Conservation (phyloP, 2,888 invertebrate species). For the Drosophila longiperda region DNA sequence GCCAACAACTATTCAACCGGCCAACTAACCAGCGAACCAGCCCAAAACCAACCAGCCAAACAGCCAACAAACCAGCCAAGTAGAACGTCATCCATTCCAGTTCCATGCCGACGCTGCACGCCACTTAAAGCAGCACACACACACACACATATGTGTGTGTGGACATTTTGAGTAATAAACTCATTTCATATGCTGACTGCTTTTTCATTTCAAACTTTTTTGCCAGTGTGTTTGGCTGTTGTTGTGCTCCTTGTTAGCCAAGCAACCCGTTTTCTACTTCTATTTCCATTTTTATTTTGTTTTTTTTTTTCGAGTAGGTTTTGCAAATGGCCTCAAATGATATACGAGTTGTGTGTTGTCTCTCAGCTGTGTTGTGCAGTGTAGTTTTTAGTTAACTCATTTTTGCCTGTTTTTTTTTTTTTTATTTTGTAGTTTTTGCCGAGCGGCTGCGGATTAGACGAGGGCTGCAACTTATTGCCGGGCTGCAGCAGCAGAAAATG, state of each 20-base stretch:
- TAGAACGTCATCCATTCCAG: slow-evolving; percentile 54
- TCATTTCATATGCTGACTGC: slow-evolving; percentile 80
- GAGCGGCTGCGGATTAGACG: slow-evolving; percentile 37
- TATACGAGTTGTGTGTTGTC: slow-evolving; percentile 60
- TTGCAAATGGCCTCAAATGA: slow-evolving; percentile 55
- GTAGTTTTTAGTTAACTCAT: slow-evolving; percentile 64
- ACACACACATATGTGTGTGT: slow-evolving; percentile 20
- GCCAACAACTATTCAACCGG: slow-evolving; percentile 6
- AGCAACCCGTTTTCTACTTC: slow-evolving; percentile 19
- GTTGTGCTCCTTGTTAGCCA: slow-evolving; percentile 73
- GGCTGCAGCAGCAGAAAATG: slow-evolving; percentile 26
- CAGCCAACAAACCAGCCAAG: slow-evolving; percentile 41
- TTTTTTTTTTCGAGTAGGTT: not conserved
- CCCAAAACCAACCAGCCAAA: slow-evolving; percentile 7
- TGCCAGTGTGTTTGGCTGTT: slow-evolving; percentile 30
- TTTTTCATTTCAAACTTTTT: slow-evolving; percentile 78
- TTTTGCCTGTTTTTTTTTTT: slow-evolving; percentile 30
- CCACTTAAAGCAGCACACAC: slow-evolving; percentile 66
- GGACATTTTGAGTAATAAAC: slow-evolving; percentile 78
- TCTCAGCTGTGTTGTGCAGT: slow-evolving; percentile 22
- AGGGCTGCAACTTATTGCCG: slow-evolving; percentile 22
- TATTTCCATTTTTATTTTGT: not conserved
- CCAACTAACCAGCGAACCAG: slow-evolving; percentile 7
- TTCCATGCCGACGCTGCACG: slow-evolving; percentile 51
- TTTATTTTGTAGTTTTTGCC: slow-evolving; percentile 45